Conservation (phyloP, 2,113 vertebrate genomes). For the Chlorodrepanis virens region DNA sequence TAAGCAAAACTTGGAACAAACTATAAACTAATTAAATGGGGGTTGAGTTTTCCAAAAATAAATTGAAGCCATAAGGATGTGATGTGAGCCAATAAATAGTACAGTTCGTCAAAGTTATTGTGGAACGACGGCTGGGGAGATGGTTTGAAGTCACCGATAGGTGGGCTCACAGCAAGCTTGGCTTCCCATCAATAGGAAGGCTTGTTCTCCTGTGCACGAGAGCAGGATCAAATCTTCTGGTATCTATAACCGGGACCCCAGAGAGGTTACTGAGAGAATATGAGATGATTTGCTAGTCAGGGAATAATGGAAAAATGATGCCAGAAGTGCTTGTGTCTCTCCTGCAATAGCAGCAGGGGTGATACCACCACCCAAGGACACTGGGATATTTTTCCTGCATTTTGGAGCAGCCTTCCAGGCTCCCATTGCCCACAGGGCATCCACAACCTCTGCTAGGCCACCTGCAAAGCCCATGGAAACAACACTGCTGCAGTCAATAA, state of each 20-base stretch:
- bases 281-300: not conserved
- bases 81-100: conserved; percentile 75
- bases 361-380: not conserved
- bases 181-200: conserved; percentile 21
- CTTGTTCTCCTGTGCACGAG: not conserved
- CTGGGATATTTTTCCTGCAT: accelerated
- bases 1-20: conserved; percentile 74
- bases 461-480: not conserved
- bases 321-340: not conserved
- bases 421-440: not conserved
- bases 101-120: conserved; percentile 75
- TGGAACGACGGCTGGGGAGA: conserved; percentile 59
- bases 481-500: not conserved
- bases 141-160: conserved; percentile 45
- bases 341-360: not conserved
- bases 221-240: not conserved
- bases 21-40: conserved; percentile 82
- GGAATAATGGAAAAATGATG: not conserved
- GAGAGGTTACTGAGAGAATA: not conserved
- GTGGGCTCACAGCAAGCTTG: conserved; percentile 41
- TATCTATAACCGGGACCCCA: not conserved
- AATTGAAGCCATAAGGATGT: conserved; percentile 84
- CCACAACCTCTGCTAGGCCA: not conserved
- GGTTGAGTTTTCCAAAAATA: conserved; percentile 77
- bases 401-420: not conserved